phyloP scores from a whole-genome alignment of 2,888 invertebrate genomes.

The Gastrophysa polygoni region DNA sequence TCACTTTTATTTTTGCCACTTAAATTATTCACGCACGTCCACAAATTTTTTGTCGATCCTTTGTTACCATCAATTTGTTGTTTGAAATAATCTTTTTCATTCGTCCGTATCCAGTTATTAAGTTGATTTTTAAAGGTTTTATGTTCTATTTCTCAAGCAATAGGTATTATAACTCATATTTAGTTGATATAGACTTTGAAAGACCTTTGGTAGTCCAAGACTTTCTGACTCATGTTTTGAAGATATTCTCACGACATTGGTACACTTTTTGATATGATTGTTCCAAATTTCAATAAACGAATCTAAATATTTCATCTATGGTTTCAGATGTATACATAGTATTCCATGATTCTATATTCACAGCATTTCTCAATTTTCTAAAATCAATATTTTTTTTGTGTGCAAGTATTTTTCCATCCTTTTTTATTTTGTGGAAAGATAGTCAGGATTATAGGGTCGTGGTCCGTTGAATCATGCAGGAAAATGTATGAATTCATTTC shows the following conservation, averaged over 20 bases:
- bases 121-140: slow-evolving; percentile 4
- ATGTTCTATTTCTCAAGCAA: background rate
- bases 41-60: background rate
- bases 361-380: background rate
- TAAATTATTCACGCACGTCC: slow-evolving; percentile 1
- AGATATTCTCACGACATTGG: background rate
- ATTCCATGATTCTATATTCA: slow-evolving; percentile 1
- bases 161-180: slow-evolving; percentile 3
- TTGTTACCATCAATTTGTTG: background rate
- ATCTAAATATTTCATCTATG: too few species aligned
- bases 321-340: background rate
- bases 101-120: background rate
- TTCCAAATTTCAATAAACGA: background rate
- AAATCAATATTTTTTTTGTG: background rate
- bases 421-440: background rate
- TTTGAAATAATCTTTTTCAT: slow-evolving; percentile 1
- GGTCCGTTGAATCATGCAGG: background rate
- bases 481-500: slow-evolving; percentile 1
- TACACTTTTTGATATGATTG: background rate
- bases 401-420: background rate
- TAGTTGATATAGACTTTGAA: slow-evolving; percentile 1
- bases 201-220: slow-evolving; percentile 5
- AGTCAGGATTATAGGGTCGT: slow-evolving; percentile 1
- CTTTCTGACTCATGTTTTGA: background rate
- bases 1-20: background rate